These are phyloP conservation scores for Cliona cf. orientalis DNA, from an alignment of 37 sponge, comb jelly and placozoan species.

Conservation along the genomic window DNA sequence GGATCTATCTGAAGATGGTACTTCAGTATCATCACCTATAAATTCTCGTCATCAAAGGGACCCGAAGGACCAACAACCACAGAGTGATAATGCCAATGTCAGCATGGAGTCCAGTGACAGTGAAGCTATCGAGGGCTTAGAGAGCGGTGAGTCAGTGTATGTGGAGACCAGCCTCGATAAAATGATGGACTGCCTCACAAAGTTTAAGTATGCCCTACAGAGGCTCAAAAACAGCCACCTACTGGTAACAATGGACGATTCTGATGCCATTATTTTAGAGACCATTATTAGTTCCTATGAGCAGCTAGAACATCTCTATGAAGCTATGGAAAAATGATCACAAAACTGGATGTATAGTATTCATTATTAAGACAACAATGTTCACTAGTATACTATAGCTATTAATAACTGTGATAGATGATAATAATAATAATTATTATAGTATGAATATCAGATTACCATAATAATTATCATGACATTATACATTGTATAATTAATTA, in stretches of 20 bases:
- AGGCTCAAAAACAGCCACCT: constrained; percentile 15
- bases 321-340: background rate
- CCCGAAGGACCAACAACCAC: background rate
- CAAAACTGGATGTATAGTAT: background rate
- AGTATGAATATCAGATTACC: no score
- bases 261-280: no score
- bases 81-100: background rate
- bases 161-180: constrained; percentile 5
- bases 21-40: no score
- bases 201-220: constrained; percentile 11
- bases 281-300: background rate
- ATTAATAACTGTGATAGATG: no score
- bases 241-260: background rate
- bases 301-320: constrained; percentile 25
- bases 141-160: background rate
- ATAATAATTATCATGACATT: no score
- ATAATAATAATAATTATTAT: no score
- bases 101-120: background rate
- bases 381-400: no score
- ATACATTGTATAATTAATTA: no score
- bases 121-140: background rate
- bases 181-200: constrained; percentile 31
- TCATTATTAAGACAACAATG: no score
- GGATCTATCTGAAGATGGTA: no score
- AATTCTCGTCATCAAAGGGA: no score